Evolutionary conservation across 2,113 vertebrate genomes (phyloP).

Genomic region (Grammomys dolichurus): DNA sequence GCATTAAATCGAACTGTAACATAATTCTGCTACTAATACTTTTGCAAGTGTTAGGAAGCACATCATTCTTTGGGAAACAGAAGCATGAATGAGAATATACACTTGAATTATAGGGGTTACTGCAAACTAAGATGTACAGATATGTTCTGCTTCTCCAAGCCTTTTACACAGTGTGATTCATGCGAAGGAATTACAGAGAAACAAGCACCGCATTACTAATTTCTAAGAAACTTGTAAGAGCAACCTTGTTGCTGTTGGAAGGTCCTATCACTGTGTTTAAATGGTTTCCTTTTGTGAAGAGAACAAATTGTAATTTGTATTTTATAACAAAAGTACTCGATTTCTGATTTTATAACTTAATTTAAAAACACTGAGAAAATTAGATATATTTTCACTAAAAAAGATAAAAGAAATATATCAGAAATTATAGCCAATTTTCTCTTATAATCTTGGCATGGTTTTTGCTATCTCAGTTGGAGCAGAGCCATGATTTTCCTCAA

Average conservation of each 20-base stretch:
- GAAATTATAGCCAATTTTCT: conserved; percentile 52
- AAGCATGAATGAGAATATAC: conserved; percentile 8
- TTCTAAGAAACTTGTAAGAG: conserved; percentile 47
- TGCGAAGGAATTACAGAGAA: conserved; percentile 27
- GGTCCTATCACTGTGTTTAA: conserved; percentile 54
- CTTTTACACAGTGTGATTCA: background rate
- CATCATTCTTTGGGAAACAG: conserved; percentile 10
- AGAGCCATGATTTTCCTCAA: conserved; percentile 63
- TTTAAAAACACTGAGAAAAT: conserved; percentile 29
- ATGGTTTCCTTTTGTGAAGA: conserved; percentile 30
- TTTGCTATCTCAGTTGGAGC: conserved; percentile 24
- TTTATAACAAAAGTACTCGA: conserved; percentile 54
- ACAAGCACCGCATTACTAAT: background rate
- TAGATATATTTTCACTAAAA: conserved; percentile 50
- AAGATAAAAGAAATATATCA: conserved; percentile 25
- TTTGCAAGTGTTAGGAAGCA: conserved; percentile 36
- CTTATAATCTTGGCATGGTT: conserved; percentile 33
- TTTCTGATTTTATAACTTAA: conserved; percentile 61
- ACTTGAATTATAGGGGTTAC: background rate
- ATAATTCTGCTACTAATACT: conserved; percentile 35
- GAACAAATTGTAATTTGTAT: conserved; percentile 34
- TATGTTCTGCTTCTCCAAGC: conserved; percentile 25
- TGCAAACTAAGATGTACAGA: conserved; percentile 2
- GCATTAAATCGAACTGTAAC: conserved; percentile 46
- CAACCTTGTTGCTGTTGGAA: background rate